phyloP scores from a whole-genome alignment of 1,140 invertebrate species.

The Dermatophagoides farinae region DNA sequence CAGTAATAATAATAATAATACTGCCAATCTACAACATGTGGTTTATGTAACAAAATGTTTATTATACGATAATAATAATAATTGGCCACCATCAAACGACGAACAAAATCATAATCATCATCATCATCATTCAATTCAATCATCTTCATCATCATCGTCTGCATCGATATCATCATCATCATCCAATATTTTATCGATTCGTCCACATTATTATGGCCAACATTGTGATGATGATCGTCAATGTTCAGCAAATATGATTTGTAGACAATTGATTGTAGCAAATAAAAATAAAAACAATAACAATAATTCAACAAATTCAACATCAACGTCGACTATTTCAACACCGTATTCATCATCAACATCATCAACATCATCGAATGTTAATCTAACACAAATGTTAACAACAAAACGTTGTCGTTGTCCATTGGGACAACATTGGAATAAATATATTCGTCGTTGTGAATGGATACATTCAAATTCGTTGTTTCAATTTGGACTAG shows the following conservation, averaged over 20 bases:
- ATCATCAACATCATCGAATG: too few relatives aligned
- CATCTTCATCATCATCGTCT: background rate
- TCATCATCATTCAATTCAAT: background rate
- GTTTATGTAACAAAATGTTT: too few relatives aligned
- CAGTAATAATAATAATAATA: too few relatives aligned
- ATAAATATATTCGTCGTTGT: background rate
- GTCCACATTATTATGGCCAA: background rate
- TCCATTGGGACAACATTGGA: slow-evolving; percentile 8
- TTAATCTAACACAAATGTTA: background rate
- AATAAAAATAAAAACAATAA: background rate
- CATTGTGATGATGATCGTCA: background rate
- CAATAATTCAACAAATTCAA: background rate
- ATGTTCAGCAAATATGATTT: background rate
- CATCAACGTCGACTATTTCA: background rate
- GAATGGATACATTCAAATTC: slow-evolving; percentile 1
- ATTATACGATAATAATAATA: too few relatives aligned
- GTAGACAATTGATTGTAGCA: background rate
- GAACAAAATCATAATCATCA: background rate
- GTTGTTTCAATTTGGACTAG: background rate
- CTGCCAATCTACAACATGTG: background rate
- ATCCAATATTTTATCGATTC: background rate
- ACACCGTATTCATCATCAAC: background rate
- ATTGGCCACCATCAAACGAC: too few relatives aligned
- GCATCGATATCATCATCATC: background rate
- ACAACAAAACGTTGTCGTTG: background rate